Conservation (phyloP, 2,113 vertebrate genomes). For the Nematolebias whitei region DNA sequence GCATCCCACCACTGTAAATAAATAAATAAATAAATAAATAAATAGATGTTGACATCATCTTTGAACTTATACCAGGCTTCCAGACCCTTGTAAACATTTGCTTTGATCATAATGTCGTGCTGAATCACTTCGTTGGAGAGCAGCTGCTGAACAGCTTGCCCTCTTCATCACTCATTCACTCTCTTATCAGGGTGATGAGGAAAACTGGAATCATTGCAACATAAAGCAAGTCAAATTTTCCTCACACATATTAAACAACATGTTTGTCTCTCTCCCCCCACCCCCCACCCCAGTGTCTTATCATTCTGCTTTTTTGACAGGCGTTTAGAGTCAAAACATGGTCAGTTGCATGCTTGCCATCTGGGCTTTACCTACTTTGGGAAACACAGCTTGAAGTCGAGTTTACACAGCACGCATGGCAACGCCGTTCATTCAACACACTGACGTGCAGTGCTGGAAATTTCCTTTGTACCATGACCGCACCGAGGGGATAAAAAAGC, state of each 20-base stretch:
- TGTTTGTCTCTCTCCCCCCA: background rate
- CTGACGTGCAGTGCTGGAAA: slow-evolving; percentile 62
- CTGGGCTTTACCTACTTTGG: slow-evolving; percentile 66
- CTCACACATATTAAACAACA: slow-evolving; percentile 15
- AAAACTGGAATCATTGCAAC: slow-evolving; percentile 20
- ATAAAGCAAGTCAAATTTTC: slow-evolving; percentile 23
- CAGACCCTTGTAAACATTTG: slow-evolving; percentile 29
- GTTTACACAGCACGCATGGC: slow-evolving; percentile 70
- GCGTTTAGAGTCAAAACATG: slow-evolving; percentile 47
- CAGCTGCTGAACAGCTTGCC: slow-evolving; percentile 19
- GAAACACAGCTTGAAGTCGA: slow-evolving; percentile 46
- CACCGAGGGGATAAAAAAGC: slow-evolving; percentile 54
- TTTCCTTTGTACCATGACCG: slow-evolving; percentile 64
- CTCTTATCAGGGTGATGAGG: slow-evolving; percentile 1
- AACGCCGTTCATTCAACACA: slow-evolving; percentile 61
- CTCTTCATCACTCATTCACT: slow-evolving; percentile 38
- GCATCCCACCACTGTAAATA: too few relatives aligned
- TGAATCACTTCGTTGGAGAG: slow-evolving; percentile 5
- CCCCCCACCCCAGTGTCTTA: background rate
- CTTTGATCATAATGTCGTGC: slow-evolving; percentile 5
- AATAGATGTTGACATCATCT: slow-evolving; percentile 19
- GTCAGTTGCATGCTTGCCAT: slow-evolving; percentile 66
- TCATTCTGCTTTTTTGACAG: background rate
- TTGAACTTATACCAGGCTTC: slow-evolving; percentile 7
- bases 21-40: background rate